phyloP scores from a whole-genome alignment of 2,797 vertebrate genomes.

The Meda fulgida region DNA sequence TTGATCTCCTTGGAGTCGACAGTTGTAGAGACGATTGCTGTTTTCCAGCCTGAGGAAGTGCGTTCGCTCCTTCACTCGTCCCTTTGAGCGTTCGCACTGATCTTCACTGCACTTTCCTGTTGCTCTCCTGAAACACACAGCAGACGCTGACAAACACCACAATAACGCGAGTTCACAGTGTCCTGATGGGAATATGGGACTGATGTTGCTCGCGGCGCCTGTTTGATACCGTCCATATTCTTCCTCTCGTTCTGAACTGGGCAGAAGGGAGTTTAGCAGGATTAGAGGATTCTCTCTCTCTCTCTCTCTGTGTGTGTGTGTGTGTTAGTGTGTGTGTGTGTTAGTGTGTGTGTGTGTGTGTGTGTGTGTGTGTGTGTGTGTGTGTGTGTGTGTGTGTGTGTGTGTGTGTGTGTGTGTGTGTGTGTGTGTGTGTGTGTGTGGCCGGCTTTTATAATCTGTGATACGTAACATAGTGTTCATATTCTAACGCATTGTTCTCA shows the following conservation, averaged over 20 bases:
- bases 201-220: slow-evolving; percentile 17
- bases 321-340: too few species aligned
- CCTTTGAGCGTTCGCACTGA: slow-evolving; percentile 34
- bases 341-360: too few species aligned
- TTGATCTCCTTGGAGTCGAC: not conserved
- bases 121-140: slow-evolving; percentile 22
- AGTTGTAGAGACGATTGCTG: not conserved
- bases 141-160: slow-evolving; percentile 37
- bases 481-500: too few species aligned
- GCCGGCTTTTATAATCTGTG: too few species aligned
- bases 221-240: slow-evolving; percentile 45
- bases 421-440: too few species aligned
- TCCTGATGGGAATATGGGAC: slow-evolving; percentile 1
- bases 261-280: slow-evolving; percentile 12
- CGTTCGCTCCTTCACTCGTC: slow-evolving; percentile 37
- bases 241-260: not conserved
- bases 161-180: slow-evolving; percentile 40
- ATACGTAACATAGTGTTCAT: too few species aligned
- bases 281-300: too few species aligned
- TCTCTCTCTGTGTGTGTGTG: too few species aligned
- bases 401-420: not conserved
- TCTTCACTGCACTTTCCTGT: slow-evolving; percentile 26
- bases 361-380: too few species aligned
- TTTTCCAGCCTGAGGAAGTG: slow-evolving; percentile 24
- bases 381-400: too few species aligned